Base-by-base conservation (phyloP, 1,140 invertebrate genomes). In the Brachionus sp. region DNA sequence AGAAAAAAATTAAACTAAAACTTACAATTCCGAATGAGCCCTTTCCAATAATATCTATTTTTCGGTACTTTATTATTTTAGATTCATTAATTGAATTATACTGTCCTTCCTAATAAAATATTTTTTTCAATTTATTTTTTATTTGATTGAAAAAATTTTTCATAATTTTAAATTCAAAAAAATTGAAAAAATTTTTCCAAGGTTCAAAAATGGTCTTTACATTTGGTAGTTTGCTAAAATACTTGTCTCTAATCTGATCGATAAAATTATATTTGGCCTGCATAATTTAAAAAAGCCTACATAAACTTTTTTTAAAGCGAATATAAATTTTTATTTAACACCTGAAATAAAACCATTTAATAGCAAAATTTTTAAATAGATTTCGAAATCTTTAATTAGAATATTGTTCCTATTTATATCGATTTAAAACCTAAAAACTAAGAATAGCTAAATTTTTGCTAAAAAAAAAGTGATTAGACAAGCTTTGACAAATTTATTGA, bases 21-120 rank as follows among this genome's bases (percentile, higher is more conserved):
- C 35, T 62, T 80, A 80, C 77, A 3, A 62, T 80, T 57, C 77
- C 77, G 35, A 80, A 80, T 23, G 46, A 57, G 9, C 77, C 77
- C 62, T 80, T 66, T 25, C 77, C 77, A 3, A 80, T 42, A 42
- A 62, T 57, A 5, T 39, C 50, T 10, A 23, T 64, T 39, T 39
- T 42, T 62, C 39, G 19, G 19, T 80, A 80, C 9, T 44, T 25
- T 5, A 80, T 66, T 80, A 80, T 62, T 37, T 80, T 53, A 5
- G 13, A 23, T 37, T 35, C 77, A 57, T 39, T 23, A 12, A 66
- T 62, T 4, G 35, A 62, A 12, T 80, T 57, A 12, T 80, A 80
- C 12, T 39, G 16, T 12, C 77, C 77, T 35, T 80, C 77, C 50
- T 80, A 12, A 33, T 5, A 68, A n/a, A 68, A 33, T 25, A 57